Base-by-base conservation (phyloP, 1,140 invertebrate species). In the Pogonomyrmex barbatus region DNA sequence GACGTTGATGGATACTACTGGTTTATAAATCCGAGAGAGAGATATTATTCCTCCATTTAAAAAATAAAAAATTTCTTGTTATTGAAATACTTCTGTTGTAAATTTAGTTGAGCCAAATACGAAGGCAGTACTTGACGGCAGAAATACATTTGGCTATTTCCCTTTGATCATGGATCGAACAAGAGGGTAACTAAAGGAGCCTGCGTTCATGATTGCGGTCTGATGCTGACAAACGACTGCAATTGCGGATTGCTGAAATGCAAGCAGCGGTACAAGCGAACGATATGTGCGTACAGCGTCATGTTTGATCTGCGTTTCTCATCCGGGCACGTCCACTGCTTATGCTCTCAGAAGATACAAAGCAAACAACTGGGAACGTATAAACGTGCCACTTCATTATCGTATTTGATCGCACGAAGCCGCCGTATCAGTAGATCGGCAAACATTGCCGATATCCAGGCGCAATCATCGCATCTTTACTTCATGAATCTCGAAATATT, bases 311-410 rank as follows among this genome's bases (percentile, higher is more conserved):
- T 47, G 63, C 62, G 50, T 88, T 83, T 68, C 60, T 68, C 62
- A 79, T 63, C 54, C 56, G 42, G n/a, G 68, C 42, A 58, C 79
- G 71, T 39, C 30, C 76, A 24, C 65, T 88, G 88, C 65, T 89
- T 88, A 85, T 82, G 12, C 54, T 52, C 54, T 62, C 68, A 73
- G 52, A 82, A 82, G 67, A 82, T 82, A 42, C 68, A 60, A 36
- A 47, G 52, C 54, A 82, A 82, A 82, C 67, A 60, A 47, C 47
- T 47, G 75, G 39, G 42, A 68, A 76, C 33, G 78, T 81, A 75
- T 65, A 88, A 91, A 88, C 90, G 89, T 83, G 79, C 79, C 88
- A 88, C 91, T 92, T 91, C 89, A 88, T 92, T 91, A 91, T 83
- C 79, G 85, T 91, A 83, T 91, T 92, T 91, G 89, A 91, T 89